These are phyloP conservation scores for Hylia prasina DNA, from an alignment of 2,113 vertebrate genomes.

Conservation along the genomic window DNA sequence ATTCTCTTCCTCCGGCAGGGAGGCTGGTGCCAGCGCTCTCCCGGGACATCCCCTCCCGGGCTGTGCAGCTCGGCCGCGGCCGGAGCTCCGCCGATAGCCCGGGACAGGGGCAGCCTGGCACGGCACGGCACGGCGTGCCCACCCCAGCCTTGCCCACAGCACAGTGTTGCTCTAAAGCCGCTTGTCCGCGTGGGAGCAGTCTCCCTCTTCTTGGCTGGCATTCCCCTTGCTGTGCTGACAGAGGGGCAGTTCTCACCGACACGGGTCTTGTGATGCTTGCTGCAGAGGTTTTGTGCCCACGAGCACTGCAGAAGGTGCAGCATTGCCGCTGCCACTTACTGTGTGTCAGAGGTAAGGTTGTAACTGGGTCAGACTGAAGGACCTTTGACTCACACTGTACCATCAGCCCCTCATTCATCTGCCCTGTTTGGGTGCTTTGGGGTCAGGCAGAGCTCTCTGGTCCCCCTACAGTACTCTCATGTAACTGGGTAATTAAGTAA, in stretches of 20 bases:
- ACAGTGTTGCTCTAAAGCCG: neutral
- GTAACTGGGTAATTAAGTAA: neutral
- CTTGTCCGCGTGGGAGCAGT: neutral
- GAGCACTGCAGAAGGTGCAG: neutral
- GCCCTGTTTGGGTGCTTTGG: neutral
- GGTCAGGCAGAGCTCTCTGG: neutral
- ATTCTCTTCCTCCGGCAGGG: neutral
- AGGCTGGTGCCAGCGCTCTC: neutral
- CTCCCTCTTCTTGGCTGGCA: neutral
- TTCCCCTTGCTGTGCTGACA: neutral
- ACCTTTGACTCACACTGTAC: neutral
- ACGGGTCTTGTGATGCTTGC: accelerated
- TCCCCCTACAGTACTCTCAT: neutral
- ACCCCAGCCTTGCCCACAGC: neutral
- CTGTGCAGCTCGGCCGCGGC: neutral
- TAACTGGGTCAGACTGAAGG: neutral
- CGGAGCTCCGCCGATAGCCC: accelerated
- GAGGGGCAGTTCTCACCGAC: accelerated
- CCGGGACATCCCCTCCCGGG: neutral
- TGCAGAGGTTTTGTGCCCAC: neutral
- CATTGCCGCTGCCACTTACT: neutral
- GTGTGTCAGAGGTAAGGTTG: neutral
- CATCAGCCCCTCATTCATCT: neutral
- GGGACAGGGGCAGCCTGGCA: neutral
- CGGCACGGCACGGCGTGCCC: neutral